These are phyloP conservation scores for Galleria mellonella DNA, from an alignment of 1,140 invertebrate genomes.

Conservation along the genomic window DNA sequence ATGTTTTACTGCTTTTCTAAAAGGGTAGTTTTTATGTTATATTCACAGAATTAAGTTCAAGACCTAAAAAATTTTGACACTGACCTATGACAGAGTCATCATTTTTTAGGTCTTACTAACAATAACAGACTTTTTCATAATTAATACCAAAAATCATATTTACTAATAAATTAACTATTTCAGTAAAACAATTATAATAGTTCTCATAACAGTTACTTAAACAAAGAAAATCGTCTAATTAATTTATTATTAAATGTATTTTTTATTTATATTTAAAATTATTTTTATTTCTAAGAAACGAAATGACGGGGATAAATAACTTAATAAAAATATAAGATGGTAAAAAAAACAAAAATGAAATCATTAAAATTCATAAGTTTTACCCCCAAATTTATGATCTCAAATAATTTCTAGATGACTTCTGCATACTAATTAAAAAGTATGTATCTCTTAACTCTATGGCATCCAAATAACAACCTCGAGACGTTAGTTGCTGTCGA, in stretches of 20 bases:
- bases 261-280: too few species aligned
- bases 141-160: conserved; percentile 9
- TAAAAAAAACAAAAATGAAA: conserved; percentile 7
- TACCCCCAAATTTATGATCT: neutral
- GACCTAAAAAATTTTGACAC: conserved; percentile 8
- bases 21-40: conserved; percentile 4
- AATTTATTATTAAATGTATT: conserved; percentile 3
- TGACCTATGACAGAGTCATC: too few species aligned
- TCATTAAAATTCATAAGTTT: neutral
- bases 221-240: conserved; percentile 8
- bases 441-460: conserved; percentile 9
- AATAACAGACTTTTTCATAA: conserved; percentile 5
- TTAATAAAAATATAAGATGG: conserved; percentile 13
- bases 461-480: conserved; percentile 5
- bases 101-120: too few species aligned
- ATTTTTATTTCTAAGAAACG: conserved; percentile 2
- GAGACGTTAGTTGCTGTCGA: conserved; percentile 1
- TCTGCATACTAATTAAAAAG: neutral
- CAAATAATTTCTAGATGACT: neutral
- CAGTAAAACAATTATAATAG: conserved; percentile 1
- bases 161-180: conserved; percentile 4
- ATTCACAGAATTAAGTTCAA: conserved; percentile 6
- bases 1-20: too few species aligned
- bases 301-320: conserved; percentile 8
- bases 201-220: conserved; percentile 1